phyloP scores from a whole-genome alignment of 30 jellyfish, hydroid and myxozoan species.

The Chrysaora quinquecirrha region DNA sequence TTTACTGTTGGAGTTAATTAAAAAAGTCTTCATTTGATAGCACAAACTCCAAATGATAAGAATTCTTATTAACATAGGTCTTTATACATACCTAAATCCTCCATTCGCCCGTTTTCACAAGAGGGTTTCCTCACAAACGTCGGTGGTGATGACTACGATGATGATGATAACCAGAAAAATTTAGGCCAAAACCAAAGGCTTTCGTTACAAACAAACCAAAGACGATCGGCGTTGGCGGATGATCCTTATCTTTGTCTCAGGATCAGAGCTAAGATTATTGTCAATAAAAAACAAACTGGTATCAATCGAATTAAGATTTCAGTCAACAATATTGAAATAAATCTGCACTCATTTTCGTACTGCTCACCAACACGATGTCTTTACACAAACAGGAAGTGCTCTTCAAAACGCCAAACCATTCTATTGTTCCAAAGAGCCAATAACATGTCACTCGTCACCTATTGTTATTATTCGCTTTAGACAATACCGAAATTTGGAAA shows the following conservation, averaged over 20 bases:
- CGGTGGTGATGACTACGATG: no score
- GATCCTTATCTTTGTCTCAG: neutral
- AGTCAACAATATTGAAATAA: neutral
- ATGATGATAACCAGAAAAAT: no score
- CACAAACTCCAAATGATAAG: neutral
- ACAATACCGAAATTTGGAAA: no score
- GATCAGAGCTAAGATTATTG: neutral
- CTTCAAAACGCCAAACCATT: neutral
- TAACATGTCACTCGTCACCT: no score
- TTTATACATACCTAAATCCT: constrained; percentile 38
- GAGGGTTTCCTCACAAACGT: neutral
- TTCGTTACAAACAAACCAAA: no score
- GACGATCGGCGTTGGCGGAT: neutral
- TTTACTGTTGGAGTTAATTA: neutral
- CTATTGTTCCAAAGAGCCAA: neutral
- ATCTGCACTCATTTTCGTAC: neutral
- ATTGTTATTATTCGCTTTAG: no score
- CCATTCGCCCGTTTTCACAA: constrained; percentile 8
- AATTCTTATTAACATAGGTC: neutral
- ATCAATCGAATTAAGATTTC: neutral
- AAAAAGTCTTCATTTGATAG: neutral
- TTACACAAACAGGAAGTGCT: neutral
- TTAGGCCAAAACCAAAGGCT: neutral
- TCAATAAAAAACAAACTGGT: neutral
- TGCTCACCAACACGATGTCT: neutral